Base-by-base conservation (phyloP, 2,113 vertebrate genomes). In the Chionomys nivalis region DNA sequence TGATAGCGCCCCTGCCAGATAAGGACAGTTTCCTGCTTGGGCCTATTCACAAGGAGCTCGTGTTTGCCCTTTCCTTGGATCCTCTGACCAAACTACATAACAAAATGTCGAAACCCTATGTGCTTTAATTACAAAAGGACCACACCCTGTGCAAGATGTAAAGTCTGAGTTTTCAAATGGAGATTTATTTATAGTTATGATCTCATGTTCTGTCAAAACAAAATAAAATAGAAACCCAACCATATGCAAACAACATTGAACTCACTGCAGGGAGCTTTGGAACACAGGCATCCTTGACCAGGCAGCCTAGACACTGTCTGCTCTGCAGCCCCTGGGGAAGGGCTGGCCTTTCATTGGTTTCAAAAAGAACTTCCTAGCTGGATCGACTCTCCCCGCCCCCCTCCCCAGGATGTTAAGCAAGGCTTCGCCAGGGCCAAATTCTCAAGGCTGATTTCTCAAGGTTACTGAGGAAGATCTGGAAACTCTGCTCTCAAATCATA, bases 131-230 rank as follows among this genome's bases (percentile, higher is more conserved):
- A 94, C 79, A 87, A 93, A 97, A 65, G 70, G 94, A 96, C 98
- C 97, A 97, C 97, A 97, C 98, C 97, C 96, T 83, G 92, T 94
- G 89, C 94, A 96, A 97, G 98, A 98, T 94, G 75, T 92, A 91
- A 97, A 75, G 91, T 95, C 98, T 97, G 97, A 92, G 97, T 98
- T 98, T 98, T 96, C 98, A 94, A 94, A 96, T 44, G 93, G 96
- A 98, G 78, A 19, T 89, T 97, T 98, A 98, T 98, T 98, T 97
- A 93, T 98, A 97, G 95, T 91, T 96, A 97, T 98, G 98, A 98
- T 96, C 98, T 98, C 98, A 98, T 97, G 97, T 97, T 96, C 92
- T 94, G 88, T 93, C 93, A 93, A 94, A 98, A 97, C 94, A 94
- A 90, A 93, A 95, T 86, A 91, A 96, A 94, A 91, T 82, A 91